Conservation (phyloP, 2,888 invertebrate species). For the Limnephilus auricula region DNA sequence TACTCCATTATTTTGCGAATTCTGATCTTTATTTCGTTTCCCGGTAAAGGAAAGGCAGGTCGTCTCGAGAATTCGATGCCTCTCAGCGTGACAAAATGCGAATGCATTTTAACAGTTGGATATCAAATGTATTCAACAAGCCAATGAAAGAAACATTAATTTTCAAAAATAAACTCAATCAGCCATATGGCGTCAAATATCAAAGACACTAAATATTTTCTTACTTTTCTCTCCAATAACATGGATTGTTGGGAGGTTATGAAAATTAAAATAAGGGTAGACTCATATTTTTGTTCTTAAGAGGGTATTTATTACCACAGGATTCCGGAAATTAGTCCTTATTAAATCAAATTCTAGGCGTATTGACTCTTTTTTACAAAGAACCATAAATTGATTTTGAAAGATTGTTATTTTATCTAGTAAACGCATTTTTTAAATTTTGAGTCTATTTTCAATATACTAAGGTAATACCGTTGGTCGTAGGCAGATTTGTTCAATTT, state of each 20-base stretch:
- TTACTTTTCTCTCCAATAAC: background rate
- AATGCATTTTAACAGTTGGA: background rate
- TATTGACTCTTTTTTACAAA: too few species aligned
- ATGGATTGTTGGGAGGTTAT: background rate
- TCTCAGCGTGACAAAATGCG: background rate
- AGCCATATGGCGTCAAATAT: background rate
- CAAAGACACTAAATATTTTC: background rate
- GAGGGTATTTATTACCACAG: too few species aligned
- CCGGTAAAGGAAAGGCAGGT: background rate
- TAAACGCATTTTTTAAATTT: too few species aligned
- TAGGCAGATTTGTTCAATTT: too few species aligned
- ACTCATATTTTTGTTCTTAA: background rate
- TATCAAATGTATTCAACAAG: background rate
- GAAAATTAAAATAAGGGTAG: background rate
- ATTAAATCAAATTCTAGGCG: too few species aligned
- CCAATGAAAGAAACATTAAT: background rate
- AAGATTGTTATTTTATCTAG: too few species aligned
- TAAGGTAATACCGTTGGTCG: too few species aligned
- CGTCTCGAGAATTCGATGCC: background rate
- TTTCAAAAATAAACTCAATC: background rate
- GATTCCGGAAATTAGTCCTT: too few species aligned
- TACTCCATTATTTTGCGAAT: background rate
- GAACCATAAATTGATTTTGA: too few species aligned
- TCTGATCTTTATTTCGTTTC: background rate
- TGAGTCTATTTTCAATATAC: too few species aligned